Conservation (phyloP, 2,797 vertebrate species). For the Clarias platycephalus region DNA sequence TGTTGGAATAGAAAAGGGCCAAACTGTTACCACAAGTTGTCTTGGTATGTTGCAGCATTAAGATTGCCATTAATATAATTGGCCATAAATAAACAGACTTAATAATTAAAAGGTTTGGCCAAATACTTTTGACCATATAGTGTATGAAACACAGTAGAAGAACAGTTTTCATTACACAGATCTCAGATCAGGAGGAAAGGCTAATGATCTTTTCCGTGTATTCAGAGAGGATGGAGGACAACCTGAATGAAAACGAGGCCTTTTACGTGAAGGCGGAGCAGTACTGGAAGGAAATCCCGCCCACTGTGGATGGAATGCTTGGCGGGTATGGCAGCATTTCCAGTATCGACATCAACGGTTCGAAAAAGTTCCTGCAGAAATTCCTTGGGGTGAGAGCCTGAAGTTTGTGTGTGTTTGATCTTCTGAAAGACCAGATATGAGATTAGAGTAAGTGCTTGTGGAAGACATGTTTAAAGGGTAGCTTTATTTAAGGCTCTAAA, state of each 20-base stretch:
- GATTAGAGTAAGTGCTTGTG: neutral
- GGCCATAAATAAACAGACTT: too few species aligned
- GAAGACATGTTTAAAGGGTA: neutral
- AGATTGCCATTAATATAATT: too few species aligned
- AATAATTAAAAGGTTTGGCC: too few species aligned
- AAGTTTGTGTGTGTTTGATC: neutral
- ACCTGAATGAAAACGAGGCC: slow-evolving; percentile 74
- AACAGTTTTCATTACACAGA: too few species aligned
- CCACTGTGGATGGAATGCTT: slow-evolving; percentile 95
- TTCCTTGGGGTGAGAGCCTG: slow-evolving; percentile 85
- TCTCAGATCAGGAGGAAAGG: neutral
- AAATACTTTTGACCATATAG: too few species aligned
- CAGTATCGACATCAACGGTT: slow-evolving; percentile 90
- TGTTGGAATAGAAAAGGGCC: too few species aligned
- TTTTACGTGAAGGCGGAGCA: slow-evolving; percentile 92
- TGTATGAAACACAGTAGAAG: too few species aligned
- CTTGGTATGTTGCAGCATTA: too few species aligned
- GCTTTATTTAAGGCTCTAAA: neutral
- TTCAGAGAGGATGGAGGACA: slow-evolving; percentile 78
- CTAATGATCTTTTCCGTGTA: neutral
- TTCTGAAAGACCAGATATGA: neutral
- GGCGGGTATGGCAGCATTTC: slow-evolving; percentile 96
- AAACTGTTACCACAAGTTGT: too few species aligned
- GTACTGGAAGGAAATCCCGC: slow-evolving; percentile 88
- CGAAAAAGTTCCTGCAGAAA: slow-evolving; percentile 87